Evolutionary conservation across 2,797 vertebrate genomes (phyloP).

Genomic region (Sebastes iracundus): DNA sequence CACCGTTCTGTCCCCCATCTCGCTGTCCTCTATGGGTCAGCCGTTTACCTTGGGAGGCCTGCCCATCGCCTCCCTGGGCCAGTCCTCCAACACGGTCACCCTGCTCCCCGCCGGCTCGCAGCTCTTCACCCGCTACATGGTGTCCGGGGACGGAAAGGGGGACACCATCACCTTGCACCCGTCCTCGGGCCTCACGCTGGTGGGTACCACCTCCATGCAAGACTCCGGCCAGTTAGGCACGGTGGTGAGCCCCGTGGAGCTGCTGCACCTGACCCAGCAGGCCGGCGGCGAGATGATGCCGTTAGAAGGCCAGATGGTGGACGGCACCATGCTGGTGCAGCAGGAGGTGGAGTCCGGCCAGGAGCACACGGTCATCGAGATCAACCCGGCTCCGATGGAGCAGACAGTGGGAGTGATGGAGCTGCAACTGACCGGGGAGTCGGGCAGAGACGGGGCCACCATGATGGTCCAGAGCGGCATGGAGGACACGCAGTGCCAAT

Average conservation of each 20-base stretch:
- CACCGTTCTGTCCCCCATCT: constrained; percentile 93
- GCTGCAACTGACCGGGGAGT: constrained; percentile 73
- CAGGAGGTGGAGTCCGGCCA: constrained; percentile 79
- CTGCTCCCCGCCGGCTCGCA: constrained; percentile 89
- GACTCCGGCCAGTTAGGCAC: constrained; percentile 87
- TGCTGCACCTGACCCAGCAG: constrained; percentile 88
- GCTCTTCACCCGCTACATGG: constrained; percentile 88
- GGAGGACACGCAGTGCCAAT: constrained; percentile 76
- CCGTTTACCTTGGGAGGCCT: constrained; percentile 69
- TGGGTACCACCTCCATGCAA: constrained; percentile 88
- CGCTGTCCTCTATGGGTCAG: constrained; percentile 87
- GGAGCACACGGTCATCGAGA: constrained; percentile 91
- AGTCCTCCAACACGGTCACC: constrained; percentile 80
- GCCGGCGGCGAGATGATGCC: constrained; percentile 81
- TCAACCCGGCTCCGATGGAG: constrained; percentile 87
- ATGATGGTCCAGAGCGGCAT: constrained; percentile 84
- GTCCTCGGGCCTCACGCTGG: constrained; percentile 88
- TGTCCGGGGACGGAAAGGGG: constrained; percentile 85
- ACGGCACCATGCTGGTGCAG: constrained; percentile 82
- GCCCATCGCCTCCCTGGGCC: constrained; percentile 82
- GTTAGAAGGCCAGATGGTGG: constrained; percentile 80
- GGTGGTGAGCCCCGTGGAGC: constrained; percentile 89
- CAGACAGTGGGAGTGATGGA: constrained; percentile 77
- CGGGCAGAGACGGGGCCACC: constrained; percentile 76
- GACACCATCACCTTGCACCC: constrained; percentile 92